Evolutionary conservation across 2,888 invertebrate species (phyloP).

Genomic region (Synanthedon formicaeformis): DNA sequence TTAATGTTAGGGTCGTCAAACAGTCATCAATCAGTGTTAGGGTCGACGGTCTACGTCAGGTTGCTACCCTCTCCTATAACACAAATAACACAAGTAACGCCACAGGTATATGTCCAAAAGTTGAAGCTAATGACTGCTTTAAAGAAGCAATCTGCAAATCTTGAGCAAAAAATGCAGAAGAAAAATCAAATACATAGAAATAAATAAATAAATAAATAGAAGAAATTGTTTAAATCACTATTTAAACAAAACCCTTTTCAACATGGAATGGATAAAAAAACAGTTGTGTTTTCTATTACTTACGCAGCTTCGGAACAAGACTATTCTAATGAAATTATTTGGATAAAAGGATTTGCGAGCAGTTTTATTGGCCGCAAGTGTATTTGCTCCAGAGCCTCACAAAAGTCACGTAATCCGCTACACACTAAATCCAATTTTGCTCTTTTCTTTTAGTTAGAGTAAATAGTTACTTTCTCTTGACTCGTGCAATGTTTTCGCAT

Average conservation of each 20-base stretch:
- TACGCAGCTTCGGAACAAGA: neutral
- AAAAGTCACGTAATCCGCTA: neutral
- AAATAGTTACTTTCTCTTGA: neutral
- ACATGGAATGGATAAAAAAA: neutral
- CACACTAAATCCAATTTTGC: neutral
- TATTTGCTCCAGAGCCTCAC: neutral
- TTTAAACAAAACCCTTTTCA: neutral
- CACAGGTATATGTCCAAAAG: too few species aligned
- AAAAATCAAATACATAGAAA: neutral
- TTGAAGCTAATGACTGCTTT: too few species aligned
- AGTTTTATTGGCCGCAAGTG: neutral
- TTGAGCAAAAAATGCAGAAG: neutral
- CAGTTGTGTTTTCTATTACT: neutral
- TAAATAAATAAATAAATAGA: too few species aligned
- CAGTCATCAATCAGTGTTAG: too few species aligned
- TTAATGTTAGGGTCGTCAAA: too few species aligned
- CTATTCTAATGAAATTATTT: neutral
- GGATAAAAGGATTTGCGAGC: neutral
- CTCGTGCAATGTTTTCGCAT: neutral
- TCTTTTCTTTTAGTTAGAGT: neutral
- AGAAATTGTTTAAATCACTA: too few species aligned
- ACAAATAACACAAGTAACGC: too few species aligned
- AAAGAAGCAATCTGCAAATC: too few species aligned
- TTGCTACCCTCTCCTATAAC: too few species aligned
- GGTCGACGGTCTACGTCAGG: too few species aligned